These are phyloP conservation scores for Anorthoa munda DNA, from an alignment of 2,888 invertebrate genomes.

Conservation along the genomic window DNA sequence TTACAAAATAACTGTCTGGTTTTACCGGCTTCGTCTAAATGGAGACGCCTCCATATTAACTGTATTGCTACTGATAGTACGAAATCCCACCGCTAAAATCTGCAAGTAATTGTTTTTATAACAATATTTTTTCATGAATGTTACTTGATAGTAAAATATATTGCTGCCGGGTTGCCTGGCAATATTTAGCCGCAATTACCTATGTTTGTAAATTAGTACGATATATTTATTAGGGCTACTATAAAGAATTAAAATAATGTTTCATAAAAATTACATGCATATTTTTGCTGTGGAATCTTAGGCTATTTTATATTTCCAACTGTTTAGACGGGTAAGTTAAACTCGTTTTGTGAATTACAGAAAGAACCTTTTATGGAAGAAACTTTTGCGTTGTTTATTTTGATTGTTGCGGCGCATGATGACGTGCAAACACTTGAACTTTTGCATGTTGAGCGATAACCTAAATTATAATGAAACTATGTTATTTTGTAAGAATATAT, in stretches of 20 bases:
- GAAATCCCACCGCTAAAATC: too few species aligned
- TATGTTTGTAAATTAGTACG: too few species aligned
- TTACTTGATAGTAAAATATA: too few species aligned
- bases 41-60: conserved; percentile 19
- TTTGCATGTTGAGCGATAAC: neutral
- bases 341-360: neutral
- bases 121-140: too few species aligned
- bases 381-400: neutral
- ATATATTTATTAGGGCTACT: too few species aligned
- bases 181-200: too few species aligned
- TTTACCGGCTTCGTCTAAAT: conserved; percentile 31
- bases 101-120: too few species aligned
- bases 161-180: too few species aligned
- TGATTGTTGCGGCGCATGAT: neutral
- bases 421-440: neutral
- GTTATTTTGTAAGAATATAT: too few species aligned
- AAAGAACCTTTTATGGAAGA: neutral
- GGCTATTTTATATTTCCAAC: neutral
- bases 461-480: neutral
- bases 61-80: conserved; percentile 12
- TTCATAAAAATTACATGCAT: too few species aligned
- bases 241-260: too few species aligned
- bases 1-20: conserved; percentile 22
- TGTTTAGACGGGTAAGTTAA: conserved; percentile 8
- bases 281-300: too few species aligned